Evolutionary conservation across 2,113 vertebrate species (phyloP).

Genomic region (Bambusicola thoracicus): DNA sequence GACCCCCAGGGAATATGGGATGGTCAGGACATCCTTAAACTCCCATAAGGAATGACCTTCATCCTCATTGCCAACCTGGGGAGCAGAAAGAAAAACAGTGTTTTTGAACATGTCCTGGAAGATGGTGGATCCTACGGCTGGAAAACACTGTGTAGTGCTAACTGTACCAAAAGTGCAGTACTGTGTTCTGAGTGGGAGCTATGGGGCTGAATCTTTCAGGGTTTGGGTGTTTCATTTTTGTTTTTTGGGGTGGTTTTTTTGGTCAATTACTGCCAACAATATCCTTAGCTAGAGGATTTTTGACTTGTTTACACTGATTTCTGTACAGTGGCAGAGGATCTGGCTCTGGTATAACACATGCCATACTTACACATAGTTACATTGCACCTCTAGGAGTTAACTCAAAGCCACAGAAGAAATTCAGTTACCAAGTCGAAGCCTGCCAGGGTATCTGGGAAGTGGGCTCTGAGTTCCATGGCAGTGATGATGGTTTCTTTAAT

Average conservation of each 20-base stretch:
- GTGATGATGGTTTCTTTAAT: constrained; percentile 73
- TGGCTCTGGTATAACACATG: background rate
- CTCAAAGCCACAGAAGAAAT: background rate
- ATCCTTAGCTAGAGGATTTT: constrained; percentile 21
- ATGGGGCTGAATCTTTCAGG: background rate
- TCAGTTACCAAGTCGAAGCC: constrained; percentile 90
- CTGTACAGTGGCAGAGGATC: background rate
- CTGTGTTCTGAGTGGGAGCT: background rate
- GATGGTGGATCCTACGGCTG: background rate
- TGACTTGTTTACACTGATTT: background rate
- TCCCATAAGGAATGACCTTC: constrained; percentile 83
- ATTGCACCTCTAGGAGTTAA: background rate
- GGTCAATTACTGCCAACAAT: background rate
- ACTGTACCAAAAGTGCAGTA: background rate
- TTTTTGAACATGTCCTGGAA: background rate
- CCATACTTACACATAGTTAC: background rate
- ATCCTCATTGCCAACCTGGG: constrained; percentile 91
- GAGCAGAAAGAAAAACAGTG: background rate
- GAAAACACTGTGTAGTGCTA: background rate
- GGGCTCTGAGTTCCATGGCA: constrained; percentile 79
- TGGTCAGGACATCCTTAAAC: constrained; percentile 82
- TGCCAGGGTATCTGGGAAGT: constrained; percentile 86
- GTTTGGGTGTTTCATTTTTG: background rate
- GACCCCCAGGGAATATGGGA: constrained; percentile 77
- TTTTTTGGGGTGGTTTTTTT: background rate